Percentiles rank a stretch among this genome's conserved stretches.
These are phyloP conservation scores for Cepphus grylle DNA, from an alignment of 2,113 vertebrate genomes.

Conservation along the genomic window DNA sequence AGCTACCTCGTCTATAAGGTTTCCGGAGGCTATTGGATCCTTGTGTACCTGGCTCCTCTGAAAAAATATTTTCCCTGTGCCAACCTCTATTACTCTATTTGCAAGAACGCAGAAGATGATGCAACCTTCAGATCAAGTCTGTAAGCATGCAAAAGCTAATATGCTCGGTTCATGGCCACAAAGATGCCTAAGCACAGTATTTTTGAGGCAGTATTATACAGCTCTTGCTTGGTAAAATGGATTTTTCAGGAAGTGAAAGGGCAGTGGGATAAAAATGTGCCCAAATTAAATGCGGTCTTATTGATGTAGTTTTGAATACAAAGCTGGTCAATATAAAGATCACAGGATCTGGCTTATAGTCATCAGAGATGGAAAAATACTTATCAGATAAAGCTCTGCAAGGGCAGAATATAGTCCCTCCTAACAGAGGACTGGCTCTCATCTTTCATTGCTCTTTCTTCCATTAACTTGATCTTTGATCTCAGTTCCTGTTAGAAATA, in stretches of 20 bases:
- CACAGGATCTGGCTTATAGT: not conserved
- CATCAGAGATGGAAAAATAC: not conserved
- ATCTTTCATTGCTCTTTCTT: constrained; percentile 27
- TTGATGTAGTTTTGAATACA: not conserved
- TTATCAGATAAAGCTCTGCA: not conserved
- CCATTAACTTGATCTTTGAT: constrained; percentile 37
- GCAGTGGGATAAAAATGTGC: not conserved
- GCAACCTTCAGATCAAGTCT: not conserved
- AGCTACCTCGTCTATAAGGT: not conserved
- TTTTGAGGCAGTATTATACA: not conserved
- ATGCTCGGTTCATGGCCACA: rapidly evolving
- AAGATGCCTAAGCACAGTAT: not conserved
- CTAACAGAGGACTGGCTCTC: not conserved
- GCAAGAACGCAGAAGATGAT: not conserved
- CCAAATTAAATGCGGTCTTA: not conserved
- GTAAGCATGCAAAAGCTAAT: not conserved
- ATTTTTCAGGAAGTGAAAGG: not conserved
- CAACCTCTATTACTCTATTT: not conserved
- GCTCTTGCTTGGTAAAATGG: not conserved
- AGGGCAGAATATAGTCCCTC: not conserved
- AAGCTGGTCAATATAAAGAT: not conserved
- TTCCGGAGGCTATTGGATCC: not conserved
- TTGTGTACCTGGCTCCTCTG: not conserved
- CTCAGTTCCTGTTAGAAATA: constrained; percentile 37
- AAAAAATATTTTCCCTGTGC: not conserved